A percentile compares a stretch with the other conserved stretches of the same genome.
Conservation (phyloP, 2,113 vertebrate genomes). For the Leucosticte australis region DNA sequence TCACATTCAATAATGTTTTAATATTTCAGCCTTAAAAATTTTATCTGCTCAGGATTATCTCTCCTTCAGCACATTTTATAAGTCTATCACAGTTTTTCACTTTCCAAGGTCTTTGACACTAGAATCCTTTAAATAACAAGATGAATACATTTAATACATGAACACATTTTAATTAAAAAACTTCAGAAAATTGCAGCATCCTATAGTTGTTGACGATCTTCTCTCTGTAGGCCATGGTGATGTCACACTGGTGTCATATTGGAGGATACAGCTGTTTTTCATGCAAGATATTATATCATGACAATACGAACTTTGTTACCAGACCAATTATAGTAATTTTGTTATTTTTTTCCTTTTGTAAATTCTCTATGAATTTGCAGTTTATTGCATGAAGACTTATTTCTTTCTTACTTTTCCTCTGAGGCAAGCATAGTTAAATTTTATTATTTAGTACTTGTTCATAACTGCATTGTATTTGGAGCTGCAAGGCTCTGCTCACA, state of each 20-base stretch:
- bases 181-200: not conserved
- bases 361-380: not conserved
- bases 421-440: not conserved
- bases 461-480: not conserved
- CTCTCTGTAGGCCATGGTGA: not conserved
- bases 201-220: not conserved
- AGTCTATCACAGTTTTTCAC: not conserved
- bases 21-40: not conserved
- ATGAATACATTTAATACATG: not conserved
- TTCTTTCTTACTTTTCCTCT: not conserved
- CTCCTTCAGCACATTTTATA: not conserved
- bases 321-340: not conserved
- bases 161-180: slow-evolving; percentile 8
- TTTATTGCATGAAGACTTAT: not conserved
- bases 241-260: not conserved
- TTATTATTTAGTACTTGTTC: not conserved
- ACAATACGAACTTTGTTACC: not conserved
- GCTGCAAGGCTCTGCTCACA: not conserved
- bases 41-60: slow-evolving; percentile 20
- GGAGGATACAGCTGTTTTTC: not conserved
- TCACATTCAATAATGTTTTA: not conserved
- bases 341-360: not conserved
- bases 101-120: not conserved
- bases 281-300: not conserved
- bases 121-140: not conserved